These are phyloP conservation scores for Onychostruthus taczanowskii DNA, from an alignment of 2,113 vertebrate species.

Conservation along the genomic window DNA sequence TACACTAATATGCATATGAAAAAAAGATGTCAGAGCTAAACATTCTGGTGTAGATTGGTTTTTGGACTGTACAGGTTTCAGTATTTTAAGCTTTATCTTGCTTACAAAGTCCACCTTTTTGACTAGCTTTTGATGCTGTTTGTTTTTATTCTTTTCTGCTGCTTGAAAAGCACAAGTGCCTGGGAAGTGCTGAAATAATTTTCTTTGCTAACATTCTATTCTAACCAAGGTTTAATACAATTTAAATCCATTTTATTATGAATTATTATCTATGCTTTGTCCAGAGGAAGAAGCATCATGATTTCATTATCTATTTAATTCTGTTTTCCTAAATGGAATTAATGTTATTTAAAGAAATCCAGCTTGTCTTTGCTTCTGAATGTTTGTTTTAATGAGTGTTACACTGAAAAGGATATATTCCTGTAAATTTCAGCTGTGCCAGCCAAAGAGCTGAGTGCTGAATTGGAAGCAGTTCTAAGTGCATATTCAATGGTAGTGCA, in stretches of 20 bases:
- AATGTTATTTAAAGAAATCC: not conserved
- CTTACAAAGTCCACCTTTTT: not conserved
- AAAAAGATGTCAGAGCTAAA: constrained; percentile 29
- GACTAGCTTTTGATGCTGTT: not conserved
- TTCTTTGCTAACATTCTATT: not conserved
- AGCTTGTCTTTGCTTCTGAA: not conserved
- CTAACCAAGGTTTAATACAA: constrained; percentile 17
- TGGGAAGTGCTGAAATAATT: not conserved
- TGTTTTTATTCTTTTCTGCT: not conserved
- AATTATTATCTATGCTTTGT: not conserved
- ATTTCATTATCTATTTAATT: constrained; percentile 14
- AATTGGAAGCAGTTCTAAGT: not conserved
- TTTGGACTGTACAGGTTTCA: not conserved
- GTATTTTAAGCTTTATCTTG: not conserved
- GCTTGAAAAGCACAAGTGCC: not conserved
- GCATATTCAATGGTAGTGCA: not conserved
- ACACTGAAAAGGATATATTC: not conserved
- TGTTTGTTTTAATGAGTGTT: constrained; percentile 17
- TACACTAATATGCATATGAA: constrained; percentile 44
- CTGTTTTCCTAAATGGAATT: not conserved
- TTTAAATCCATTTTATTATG: constrained; percentile 19
- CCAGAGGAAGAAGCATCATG: not conserved
- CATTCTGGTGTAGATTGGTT: not conserved
- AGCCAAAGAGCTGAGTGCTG: not conserved
- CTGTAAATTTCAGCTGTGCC: not conserved